Evolutionary conservation across 1,140 invertebrate species (phyloP), one percentile per base, ranked within the genome.

Genomic region (Rhagoletis zephyria): DNA sequence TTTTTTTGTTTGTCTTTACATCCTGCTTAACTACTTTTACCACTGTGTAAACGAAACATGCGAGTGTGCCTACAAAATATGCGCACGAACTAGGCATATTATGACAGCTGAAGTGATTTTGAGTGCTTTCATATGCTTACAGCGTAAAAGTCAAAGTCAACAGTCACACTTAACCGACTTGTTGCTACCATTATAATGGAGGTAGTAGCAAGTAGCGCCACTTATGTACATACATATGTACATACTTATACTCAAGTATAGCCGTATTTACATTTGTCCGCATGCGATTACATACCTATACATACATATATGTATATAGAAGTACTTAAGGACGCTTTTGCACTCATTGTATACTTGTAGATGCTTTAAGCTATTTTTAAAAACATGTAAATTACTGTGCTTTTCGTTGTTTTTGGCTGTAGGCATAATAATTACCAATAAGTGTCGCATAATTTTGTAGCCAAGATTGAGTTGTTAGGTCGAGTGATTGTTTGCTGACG

Each of bases 41-140:
- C 48, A 81, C 74, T 81, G 74, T 81, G 74, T 48, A 81, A 81
- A 56, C n/a, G 48, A 74, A 74, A 74, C 12, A 16, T 14, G 3
- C 7, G 48, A 81, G 19, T 45, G 16, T 3, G 48, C 48, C 40
- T n/a, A 74, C 42, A 16, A 74, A 81, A 81, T 56, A 19, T 59
- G 14, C n/a, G 40, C 74, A 81, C 14, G 74, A 81, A 42, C 48
- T 81, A 81, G 74, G 74, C 74, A 81, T 81, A 56, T 81, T 81
- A 81, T 81, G 74, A 81, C 74, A 81, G 74, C 48, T 81, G 74
- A 81, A 81, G 74, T 81, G 74, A 81, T 81, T 81, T 14, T 81
- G 74, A 81, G 74, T 81, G 74, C 48, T 81, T 81, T 12, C 48
- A 56, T 81, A 56, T 56, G 45, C 48, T 81, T 6, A n/a, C 74